These are phyloP conservation scores for Iguana delicatissima DNA, from an alignment of 2,797 vertebrate genomes.

Conservation along the genomic window DNA sequence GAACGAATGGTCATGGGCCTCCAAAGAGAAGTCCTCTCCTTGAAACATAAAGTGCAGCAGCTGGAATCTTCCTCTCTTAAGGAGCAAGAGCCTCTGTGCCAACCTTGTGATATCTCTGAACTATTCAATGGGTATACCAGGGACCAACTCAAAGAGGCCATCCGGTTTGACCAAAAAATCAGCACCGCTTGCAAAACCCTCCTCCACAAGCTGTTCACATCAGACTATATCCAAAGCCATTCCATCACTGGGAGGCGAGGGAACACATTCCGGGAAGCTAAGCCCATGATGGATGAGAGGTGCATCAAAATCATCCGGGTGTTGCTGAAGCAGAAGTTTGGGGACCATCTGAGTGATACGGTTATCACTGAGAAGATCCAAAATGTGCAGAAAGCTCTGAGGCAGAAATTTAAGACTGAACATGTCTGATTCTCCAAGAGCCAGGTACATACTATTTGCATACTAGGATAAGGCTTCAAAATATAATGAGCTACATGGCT, in stretches of 20 bases:
- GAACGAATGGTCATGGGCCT: constrained; percentile 66
- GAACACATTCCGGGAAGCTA: constrained; percentile 71
- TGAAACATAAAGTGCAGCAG: constrained; percentile 71
- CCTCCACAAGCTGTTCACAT: constrained; percentile 74
- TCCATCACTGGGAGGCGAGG: constrained; percentile 71
- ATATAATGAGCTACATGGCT: fast-evolving
- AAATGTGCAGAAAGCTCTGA: constrained; percentile 74
- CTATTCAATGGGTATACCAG: constrained; percentile 73
- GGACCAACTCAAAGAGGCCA: constrained; percentile 72
- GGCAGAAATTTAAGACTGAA: constrained; percentile 74
- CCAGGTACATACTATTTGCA: background rate
- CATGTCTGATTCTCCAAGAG: constrained; percentile 9
- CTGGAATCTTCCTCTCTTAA: constrained; percentile 68
- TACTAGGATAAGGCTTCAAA: fast-evolving
- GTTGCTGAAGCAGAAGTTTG: constrained; percentile 73
- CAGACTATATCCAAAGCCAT: constrained; percentile 74
- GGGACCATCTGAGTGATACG: constrained; percentile 70
- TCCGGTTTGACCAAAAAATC: constrained; percentile 75
- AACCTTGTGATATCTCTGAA: constrained; percentile 50
- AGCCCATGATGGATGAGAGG: constrained; percentile 76
- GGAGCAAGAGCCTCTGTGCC: constrained; percentile 56
- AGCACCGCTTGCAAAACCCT: constrained; percentile 74
- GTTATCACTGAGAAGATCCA: constrained; percentile 77
- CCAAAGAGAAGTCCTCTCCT: constrained; percentile 53
- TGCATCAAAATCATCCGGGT: constrained; percentile 74